Base-by-base conservation (phyloP, 2,888 invertebrate species). In the Caradrina kadenii region DNA sequence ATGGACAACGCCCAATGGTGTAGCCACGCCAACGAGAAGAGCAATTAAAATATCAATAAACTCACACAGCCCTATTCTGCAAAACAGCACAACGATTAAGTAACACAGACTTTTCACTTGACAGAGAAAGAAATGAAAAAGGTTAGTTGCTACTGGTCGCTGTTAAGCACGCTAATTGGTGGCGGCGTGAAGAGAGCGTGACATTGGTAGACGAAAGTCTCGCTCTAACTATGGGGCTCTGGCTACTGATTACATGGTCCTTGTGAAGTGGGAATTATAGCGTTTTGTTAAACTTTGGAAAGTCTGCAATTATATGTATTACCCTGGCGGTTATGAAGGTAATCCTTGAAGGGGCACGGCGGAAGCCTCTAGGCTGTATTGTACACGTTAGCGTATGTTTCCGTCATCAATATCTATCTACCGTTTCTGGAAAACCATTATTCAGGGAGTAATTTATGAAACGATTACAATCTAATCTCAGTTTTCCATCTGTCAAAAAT, bases 111-210 rank as follows among this genome's bases (percentile, higher is more conserved):
- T 76, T 78, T 78, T 73, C 79, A 73, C 73, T 76, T 73, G 73
- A 55, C 68, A 74, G 74, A 74, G 82, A 86, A 83, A 78, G 81
- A 81, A 81, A 81, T 77, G 56, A 79, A 82, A 79, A 75, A 68
- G 69, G 59, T 58, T 63, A 69, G 72, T 69, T 81, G 53, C 49
- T 54, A 69, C 73, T 69, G 79, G 80, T 80, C 65, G 83, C 84
- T 87, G 91, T 91, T 91, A 90, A 86, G 73, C 86, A 84, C 86
- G 86, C 84, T 92, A 92, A 92, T 92, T 91, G 91, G 82, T 80
- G 78, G 84, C 76, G 78, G 81, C 76, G 90, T 85, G 91, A 87
- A 93, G 93, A 93, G 91, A 92, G 92, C 92, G 92, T 92, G 88
- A 91, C 92, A 73, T 66, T 65, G 56, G 19, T 56, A 21, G 75